Conservation (phyloP, 1,140 invertebrate genomes). For the Zaprionus ornatus region DNA sequence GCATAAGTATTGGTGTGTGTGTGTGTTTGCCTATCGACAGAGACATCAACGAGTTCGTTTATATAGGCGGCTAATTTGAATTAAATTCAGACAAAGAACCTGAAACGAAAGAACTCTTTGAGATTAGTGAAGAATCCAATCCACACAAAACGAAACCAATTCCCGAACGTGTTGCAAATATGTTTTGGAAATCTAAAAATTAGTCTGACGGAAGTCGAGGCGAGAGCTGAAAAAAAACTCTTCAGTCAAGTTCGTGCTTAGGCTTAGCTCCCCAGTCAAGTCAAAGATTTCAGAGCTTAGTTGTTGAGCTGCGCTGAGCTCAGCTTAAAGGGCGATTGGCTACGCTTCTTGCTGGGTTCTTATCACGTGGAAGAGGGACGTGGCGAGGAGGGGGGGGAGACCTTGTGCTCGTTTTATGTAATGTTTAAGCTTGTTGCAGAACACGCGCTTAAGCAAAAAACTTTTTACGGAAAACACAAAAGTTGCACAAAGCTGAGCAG, state of each 20-base stretch:
- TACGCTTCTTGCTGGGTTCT: not conserved
- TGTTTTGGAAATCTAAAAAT: conserved; percentile 45
- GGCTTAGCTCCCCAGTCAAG: not conserved
- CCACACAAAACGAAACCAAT: not conserved
- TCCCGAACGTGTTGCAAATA: conserved; percentile 41
- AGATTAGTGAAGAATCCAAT: not conserved
- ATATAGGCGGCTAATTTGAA: conserved; percentile 49
- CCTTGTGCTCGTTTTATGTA: conserved; percentile 36
- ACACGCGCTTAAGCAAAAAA: conserved; percentile 5
- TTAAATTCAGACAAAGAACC: conserved; percentile 15
- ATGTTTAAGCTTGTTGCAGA: conserved; percentile 32
- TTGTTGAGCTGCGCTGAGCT: not conserved
- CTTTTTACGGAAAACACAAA: conserved; percentile 19
- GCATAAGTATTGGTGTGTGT: not conserved
- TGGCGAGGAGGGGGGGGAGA: not conserved
- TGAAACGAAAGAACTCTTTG: not conserved
- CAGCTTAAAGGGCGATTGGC: conserved; percentile 28
- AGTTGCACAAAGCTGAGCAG: not conserved
- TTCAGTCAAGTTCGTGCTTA: conserved; percentile 22
- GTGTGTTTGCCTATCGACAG: conserved; percentile 18
- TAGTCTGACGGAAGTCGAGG: conserved; percentile 29
- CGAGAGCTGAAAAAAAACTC: not conserved
- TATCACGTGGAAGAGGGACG: not conserved
- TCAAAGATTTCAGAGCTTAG: conserved; percentile 2
- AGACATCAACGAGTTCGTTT: conserved; percentile 45